Percentiles rank a stretch among this genome's conserved stretches.
Evolutionary conservation across 2,888 invertebrate genomes (phyloP).

Genomic region (Acanthoscelides obtectus): DNA sequence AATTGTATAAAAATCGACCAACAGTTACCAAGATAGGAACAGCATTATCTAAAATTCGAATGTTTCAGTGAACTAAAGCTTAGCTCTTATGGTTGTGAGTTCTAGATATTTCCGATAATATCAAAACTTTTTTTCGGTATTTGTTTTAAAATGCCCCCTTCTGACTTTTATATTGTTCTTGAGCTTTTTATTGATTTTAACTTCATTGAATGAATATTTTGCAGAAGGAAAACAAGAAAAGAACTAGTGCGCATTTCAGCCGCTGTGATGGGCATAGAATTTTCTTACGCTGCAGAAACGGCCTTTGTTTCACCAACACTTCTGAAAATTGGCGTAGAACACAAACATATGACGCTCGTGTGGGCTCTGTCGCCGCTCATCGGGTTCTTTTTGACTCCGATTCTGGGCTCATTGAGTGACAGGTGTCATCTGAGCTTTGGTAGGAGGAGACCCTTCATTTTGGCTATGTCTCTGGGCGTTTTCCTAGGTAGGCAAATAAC

Average conservation of each 20-base stretch:
- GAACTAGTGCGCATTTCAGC: slow-evolving; percentile 86
- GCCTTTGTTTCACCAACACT: slow-evolving; percentile 95
- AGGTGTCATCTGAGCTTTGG: slow-evolving; percentile 77
- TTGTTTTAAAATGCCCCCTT: neutral
- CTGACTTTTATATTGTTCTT: too few species aligned
- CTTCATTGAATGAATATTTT: slow-evolving; percentile 18
- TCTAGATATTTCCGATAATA: too few species aligned
- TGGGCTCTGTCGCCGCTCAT: slow-evolving; percentile 94
- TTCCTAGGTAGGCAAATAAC: slow-evolving; percentile 63
- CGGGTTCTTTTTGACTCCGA: slow-evolving; percentile 90
- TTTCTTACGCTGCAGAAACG: slow-evolving; percentile 96
- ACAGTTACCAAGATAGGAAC: too few species aligned
- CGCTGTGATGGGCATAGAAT: slow-evolving; percentile 96
- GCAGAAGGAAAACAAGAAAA: slow-evolving; percentile 69
- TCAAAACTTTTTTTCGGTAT: neutral
- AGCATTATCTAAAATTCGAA: too few species aligned
- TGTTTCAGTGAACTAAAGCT: too few species aligned
- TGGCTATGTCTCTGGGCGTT: slow-evolving; percentile 84
- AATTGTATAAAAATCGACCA: too few species aligned
- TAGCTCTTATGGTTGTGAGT: too few species aligned
- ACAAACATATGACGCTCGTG: slow-evolving; percentile 90
- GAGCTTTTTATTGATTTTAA: too few species aligned
- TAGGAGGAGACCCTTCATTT: slow-evolving; percentile 86
- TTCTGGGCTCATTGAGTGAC: slow-evolving; percentile 89
- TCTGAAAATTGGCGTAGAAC: slow-evolving; percentile 87